phyloP scores from a whole-genome alignment of 2,888 invertebrate species.

The Pemphredon lugubris region DNA sequence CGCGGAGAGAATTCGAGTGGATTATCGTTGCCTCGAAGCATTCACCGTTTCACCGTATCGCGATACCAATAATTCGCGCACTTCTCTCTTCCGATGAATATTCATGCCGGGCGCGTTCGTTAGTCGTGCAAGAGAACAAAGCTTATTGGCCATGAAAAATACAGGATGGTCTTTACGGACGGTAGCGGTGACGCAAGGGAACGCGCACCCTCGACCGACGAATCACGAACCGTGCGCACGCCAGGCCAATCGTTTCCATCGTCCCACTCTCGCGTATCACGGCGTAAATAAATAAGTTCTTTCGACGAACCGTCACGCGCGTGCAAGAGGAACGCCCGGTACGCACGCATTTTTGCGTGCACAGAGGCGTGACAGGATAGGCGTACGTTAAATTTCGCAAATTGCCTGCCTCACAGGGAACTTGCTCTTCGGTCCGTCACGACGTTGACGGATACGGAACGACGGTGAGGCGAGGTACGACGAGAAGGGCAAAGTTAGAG shows the following conservation, averaged over 20 bases:
- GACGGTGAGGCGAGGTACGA: slow-evolving; percentile 21
- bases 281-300: too few relatives aligned
- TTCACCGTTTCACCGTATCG: too few relatives aligned
- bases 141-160: not conserved
- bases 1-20: too few relatives aligned
- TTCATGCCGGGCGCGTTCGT: slow-evolving; percentile 1
- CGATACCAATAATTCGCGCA: too few relatives aligned
- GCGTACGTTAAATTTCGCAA: slow-evolving; percentile 22
- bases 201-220: not conserved
- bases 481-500: slow-evolving; percentile 11
- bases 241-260: too few relatives aligned
- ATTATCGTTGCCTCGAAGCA: too few relatives aligned
- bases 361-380: slow-evolving; percentile 22
- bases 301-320: not conserved
- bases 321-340: not conserved
- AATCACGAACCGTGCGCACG: too few relatives aligned
- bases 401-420: slow-evolving; percentile 31
- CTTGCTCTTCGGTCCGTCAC: slow-evolving; percentile 18
- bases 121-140: slow-evolving; percentile 1
- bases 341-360: slow-evolving; percentile 35
- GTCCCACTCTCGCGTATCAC: too few relatives aligned
- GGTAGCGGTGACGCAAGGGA: not conserved
- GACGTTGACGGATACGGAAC: slow-evolving; percentile 51
- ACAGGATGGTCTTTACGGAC: not conserved
- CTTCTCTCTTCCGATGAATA: too few relatives aligned